Evolutionary conservation across 2,888 invertebrate species (phyloP), one percentile per base, ranked within the genome.

Genomic region (Ormyrus nitidulus): DNA sequence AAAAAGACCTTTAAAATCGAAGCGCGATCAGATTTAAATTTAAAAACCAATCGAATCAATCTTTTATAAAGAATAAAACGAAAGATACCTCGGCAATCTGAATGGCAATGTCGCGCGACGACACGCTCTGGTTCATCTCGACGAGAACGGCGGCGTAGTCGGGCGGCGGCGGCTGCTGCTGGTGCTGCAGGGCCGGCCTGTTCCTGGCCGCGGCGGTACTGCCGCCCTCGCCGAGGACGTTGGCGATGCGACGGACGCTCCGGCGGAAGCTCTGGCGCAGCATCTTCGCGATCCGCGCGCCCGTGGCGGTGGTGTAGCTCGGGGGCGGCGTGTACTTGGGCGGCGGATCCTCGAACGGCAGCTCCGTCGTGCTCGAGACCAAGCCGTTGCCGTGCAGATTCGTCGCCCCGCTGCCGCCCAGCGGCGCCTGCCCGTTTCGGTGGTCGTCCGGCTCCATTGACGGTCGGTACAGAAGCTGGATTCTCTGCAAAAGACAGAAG

Each of bases 301-400:
- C 97, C 0, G 97, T 97, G 0, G 97, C 97, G 5, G 97, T 97
- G 51, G 97, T 96, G 89, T 97, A 97, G 0, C 96, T 96, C 0
- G 97, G 97, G 2, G 98, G 98, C 0, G 98, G 97, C 0, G 97
- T 97, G 91, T 98, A 97, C 90, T 97, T 97, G 70, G 97, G 97
- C 5, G 97, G 97, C 1, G 96, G 96, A 91, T 97, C 97, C 86
- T 94, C 93, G 62, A 91, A 89, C 9, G 91, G 89, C 48, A 91
- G 84, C 69, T 90, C 90, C 11, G 87, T 87, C 34, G 87, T 86
- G 1, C 87, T 80, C 1, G 89, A 85, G 8, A 89, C 79, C 51
- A 88, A 85, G 10, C 89, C 89, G 66, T 89, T 89, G 10, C 81
- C 87, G 83, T 85, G 90, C 76, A 87, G 87, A 1, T 83, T 88